These are phyloP conservation scores for Notarius quadriscutis DNA, from an alignment of 2,113 vertebrate genomes.

Conservation along the genomic window DNA sequence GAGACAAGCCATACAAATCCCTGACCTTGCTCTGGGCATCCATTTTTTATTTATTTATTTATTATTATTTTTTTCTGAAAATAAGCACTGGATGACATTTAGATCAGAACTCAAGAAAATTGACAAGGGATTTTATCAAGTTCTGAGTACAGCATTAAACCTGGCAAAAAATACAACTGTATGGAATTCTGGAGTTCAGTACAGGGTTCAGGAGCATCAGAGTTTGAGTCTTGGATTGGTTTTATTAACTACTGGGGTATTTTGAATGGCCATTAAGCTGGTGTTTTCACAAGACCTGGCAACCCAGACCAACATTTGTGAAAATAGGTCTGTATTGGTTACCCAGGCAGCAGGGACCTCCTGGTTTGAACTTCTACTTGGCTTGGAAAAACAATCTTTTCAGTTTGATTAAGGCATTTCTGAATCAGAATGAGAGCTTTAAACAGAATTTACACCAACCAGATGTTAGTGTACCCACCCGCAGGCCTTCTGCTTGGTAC, in stretches of 20 bases:
- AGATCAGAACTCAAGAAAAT: not conserved
- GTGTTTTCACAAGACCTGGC: not conserved
- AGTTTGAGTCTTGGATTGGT: not conserved
- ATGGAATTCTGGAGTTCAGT: not conserved
- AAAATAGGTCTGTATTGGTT: not conserved
- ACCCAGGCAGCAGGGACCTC: not conserved
- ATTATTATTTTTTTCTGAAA: not conserved
- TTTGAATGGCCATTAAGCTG: not conserved
- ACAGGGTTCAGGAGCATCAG: no score
- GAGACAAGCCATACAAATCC: not conserved
- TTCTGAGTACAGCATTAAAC: not conserved
- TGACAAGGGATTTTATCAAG: not conserved
- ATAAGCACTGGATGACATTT: not conserved
- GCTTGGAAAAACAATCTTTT: not conserved
- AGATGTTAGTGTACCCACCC: constrained; percentile 39
- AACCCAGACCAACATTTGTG: not conserved
- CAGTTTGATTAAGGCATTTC: not conserved
- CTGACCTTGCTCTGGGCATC: not conserved
- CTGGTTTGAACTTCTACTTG: not conserved
- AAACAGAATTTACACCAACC: constrained; percentile 54
- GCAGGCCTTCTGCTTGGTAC: not conserved
- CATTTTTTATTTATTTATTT: not conserved
- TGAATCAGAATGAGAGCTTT: constrained; percentile 51
- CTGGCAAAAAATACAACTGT: not conserved
- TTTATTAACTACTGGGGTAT: not conserved